These are phyloP conservation scores for Caenorhabditis japonica DNA, from an alignment of 2,888 invertebrate genomes.

Conservation along the genomic window DNA sequence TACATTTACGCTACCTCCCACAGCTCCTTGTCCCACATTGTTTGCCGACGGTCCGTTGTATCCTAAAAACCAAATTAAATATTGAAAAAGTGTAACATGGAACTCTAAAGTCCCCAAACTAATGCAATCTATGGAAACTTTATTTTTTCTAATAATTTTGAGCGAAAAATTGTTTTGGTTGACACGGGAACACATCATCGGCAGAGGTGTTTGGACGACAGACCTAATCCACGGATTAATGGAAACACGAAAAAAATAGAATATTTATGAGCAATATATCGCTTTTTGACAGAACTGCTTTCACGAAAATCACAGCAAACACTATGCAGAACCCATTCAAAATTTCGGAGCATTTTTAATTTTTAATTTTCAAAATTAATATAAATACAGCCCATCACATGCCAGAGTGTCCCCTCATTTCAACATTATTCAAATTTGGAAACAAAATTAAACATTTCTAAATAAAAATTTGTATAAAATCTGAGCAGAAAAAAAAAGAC, in stretches of 20 bases:
- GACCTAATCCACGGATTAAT: too few relatives aligned
- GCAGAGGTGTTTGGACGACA: too few relatives aligned
- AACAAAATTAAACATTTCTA: neutral
- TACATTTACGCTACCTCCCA: slow-evolving; percentile 40
- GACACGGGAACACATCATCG: slow-evolving; percentile 24
- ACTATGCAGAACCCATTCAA: too few relatives aligned
- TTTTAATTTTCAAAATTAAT: too few relatives aligned
- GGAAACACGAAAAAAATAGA: too few relatives aligned
- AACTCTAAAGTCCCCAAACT: too few relatives aligned
- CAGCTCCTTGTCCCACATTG: slow-evolving; percentile 40
- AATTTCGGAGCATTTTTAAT: too few relatives aligned
- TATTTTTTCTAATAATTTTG: neutral
- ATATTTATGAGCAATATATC: too few relatives aligned
- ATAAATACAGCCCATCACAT: too few relatives aligned
- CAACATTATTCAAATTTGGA: neutral
- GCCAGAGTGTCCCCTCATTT: neutral
- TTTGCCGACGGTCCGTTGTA: slow-evolving; percentile 52
- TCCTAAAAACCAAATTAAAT: slow-evolving; percentile 24
- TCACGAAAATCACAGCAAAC: too few relatives aligned
- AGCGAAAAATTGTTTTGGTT: neutral
- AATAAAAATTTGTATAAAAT: neutral
- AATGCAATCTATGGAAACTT: too few relatives aligned
- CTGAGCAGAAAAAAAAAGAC: neutral
- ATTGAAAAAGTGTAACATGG: neutral
- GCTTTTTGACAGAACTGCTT: too few relatives aligned